Base-by-base conservation (phyloP, 2,888 invertebrate genomes). In the Dolichopus griseipennis region DNA sequence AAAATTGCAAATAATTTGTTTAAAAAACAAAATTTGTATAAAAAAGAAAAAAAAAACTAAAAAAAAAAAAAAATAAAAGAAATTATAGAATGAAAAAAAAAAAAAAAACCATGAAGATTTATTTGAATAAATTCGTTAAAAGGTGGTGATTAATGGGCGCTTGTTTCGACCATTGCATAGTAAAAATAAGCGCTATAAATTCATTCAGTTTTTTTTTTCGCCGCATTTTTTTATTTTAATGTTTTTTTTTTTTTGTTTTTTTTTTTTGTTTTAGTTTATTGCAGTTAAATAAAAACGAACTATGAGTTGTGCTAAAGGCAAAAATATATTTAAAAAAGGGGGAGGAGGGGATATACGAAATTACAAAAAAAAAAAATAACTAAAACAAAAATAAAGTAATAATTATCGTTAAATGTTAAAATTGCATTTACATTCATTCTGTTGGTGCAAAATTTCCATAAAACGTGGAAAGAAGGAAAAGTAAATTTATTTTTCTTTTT, bases 41-140 rank as follows among this genome's bases (percentile, higher is more conserved):
- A 52, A 18, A 52, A n/a, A n/a, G 18, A 52, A 12, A 52, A 6
- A 52, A n/a, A 41, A 12, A 18, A 12, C 2, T 18, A n/a, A 18
- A n/a, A 52, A 52, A 6, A 37, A 52, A 15, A 52, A 18, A 52
- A 52, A 52, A 2, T 1, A 52, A 52, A 52, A 15, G 12, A 18
- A 37, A 37, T 10, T 37, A 37, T 12, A 37, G 37, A 52, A 15
- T 52, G 18, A 52, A 52, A 15, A 1, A 43, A 12, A 43, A 12
- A 43, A 12, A 43, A 15, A 52, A 52, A 18, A 52, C 15, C 52
- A 52, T 52, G 52, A 66, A 68, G 68, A 68, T 68, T 68, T 68
- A 68, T 68, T 34, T 61, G 66, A 64, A 68, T 64, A 68, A 52
- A 68, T 68, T 68, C 68, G 68, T 68, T 68, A 66, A 68, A 66